Evolutionary conservation across 2,797 vertebrate genomes (phyloP), one percentile per base, ranked within the genome.

Genomic region (Arremon aurantiirostris): DNA sequence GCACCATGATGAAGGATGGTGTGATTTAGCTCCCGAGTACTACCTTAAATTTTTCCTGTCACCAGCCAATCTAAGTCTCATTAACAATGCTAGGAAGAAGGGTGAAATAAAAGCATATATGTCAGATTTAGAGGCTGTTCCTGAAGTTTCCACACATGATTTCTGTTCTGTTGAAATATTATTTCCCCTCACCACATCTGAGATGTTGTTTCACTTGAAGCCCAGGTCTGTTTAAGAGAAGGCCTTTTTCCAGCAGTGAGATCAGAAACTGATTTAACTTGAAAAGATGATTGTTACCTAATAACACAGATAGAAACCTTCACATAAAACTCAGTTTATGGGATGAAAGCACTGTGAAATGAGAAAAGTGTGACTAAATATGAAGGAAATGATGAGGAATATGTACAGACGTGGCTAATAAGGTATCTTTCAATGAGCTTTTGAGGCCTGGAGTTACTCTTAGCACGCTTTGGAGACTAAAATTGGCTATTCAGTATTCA

Each of bases 121-220:
- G 57, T 89, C 64, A 91, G 18, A 35, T 68, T 73, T 39, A 61
- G 68, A 89, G 39, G 16, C 30, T 68, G 39, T 46, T 82, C 30
- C 55, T 93, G 79, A 82, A 91, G 27, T n/a, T 89, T 95, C 35
- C 32, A 85, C 49, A 92, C 9, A 47, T 70, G 24, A 92, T 80
- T 92, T 77, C 75, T 73, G 10, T 57, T 75, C 39, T 93, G 64
- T 30, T 91, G 92, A 95, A 92, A 79, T 92, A 75, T 79, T 35
- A 59, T 82, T 94, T 93, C 71, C n/a, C 61, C 61, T 81, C 34
- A 80, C 65, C 11, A 37, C 4, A 14, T 89, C 64, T 5, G 1
- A 89, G 75, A 50, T 39, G 71, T 46, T 90, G 44, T 65, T 94
- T 93, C 42, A 32, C 53, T 80, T 75, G 53, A n/a, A 87, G 14